phyloP scores from a whole-genome alignment of 2,113 vertebrate genomes.

The Varanus komodoensis region DNA sequence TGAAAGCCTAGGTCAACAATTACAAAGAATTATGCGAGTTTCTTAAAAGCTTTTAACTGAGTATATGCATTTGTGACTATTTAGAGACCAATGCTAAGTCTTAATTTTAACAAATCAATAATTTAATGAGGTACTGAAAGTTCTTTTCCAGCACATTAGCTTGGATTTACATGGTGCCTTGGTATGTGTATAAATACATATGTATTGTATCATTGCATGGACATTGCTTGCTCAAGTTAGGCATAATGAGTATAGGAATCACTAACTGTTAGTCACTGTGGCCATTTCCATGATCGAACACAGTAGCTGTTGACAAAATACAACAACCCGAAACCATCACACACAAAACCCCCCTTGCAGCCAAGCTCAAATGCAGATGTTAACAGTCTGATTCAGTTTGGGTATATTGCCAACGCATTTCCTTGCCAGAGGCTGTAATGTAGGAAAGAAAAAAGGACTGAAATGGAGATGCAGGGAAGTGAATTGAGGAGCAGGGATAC shows the following conservation, averaged over 20 bases:
- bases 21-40: not conserved
- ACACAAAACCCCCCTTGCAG: not conserved
- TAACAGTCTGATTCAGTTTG: conserved; percentile 3
- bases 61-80: not conserved
- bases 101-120: conserved; percentile 15
- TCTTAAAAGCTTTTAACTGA: not conserved
- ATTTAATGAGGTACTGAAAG: not conserved
- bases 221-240: not conserved
- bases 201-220: not conserved
- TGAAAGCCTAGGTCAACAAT: not conserved
- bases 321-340: not conserved
- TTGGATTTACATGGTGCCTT: not conserved
- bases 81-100: not conserved
- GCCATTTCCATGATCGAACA: not conserved
- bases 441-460: conserved; percentile 13
- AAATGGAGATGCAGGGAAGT: conserved; percentile 11
- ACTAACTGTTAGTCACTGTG: not conserved
- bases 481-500: not conserved
- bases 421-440: conserved; percentile 12
- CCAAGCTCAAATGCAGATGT: not conserved
- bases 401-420: conserved; percentile 22
- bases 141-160: not conserved
- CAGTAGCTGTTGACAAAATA: not conserved
- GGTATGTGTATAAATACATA: not conserved
- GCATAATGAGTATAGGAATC: not conserved